These are phyloP conservation scores for Heliconius nattereri DNA, from an alignment of 1,140 invertebrate genomes.

Conservation along the genomic window DNA sequence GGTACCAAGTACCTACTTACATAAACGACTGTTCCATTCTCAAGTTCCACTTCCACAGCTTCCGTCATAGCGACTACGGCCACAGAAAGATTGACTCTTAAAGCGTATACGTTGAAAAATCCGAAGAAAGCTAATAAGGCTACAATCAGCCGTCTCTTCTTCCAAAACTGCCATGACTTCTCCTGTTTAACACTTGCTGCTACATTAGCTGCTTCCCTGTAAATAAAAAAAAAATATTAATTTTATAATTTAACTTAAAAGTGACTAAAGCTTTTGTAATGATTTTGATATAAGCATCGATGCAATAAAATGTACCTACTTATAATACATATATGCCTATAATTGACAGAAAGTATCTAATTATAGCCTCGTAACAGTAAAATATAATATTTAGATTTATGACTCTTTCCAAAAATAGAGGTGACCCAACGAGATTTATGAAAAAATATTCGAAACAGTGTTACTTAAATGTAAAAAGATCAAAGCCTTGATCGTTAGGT, in stretches of 20 bases:
- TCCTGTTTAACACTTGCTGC: constrained; percentile 42
- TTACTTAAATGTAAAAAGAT: background rate
- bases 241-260: background rate
- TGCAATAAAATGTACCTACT: too few species aligned
- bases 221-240: constrained; percentile 35
- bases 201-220: constrained; percentile 78
- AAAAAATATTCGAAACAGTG: background rate
- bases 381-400: background rate
- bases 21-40: constrained; percentile 81
- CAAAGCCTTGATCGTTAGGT: background rate
- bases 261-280: background rate
- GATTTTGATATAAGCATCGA: background rate
- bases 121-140: constrained; percentile 91
- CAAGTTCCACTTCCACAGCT: constrained; percentile 81
- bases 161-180: constrained; percentile 86
- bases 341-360: too few species aligned
- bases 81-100: constrained; percentile 93
- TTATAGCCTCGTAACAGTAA: background rate
- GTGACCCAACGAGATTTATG: background rate
- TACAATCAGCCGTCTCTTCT: constrained; percentile 86
- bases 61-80: constrained; percentile 94
- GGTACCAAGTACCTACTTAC: constrained; percentile 75
- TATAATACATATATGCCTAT: too few species aligned
- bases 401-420: background rate
- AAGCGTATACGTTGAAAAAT: constrained; percentile 93